Percentiles rank a stretch among this genome's conserved stretches.
Evolutionary conservation across 2,888 invertebrate species (phyloP).

Genomic region (Aspidapion aeneum): DNA sequence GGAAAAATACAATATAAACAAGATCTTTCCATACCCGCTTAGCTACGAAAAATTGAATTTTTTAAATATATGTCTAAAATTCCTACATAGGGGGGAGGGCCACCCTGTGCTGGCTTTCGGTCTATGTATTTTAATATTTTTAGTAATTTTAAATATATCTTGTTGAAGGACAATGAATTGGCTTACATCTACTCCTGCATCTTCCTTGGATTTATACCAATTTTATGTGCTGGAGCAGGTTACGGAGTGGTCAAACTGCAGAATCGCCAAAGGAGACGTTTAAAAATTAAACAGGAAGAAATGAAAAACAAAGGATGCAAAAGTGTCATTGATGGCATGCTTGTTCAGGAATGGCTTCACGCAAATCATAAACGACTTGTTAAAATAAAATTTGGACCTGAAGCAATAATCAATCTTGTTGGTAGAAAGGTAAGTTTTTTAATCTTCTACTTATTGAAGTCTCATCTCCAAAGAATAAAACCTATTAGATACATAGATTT

Average conservation of each 20-base stretch:
- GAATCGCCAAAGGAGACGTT: conserved; percentile 74
- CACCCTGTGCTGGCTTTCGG: too few species aligned
- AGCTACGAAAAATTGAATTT: too few species aligned
- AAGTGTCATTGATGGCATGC: conserved; percentile 85
- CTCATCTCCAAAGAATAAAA: too few species aligned
- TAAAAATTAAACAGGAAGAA: conserved; percentile 82
- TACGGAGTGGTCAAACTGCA: conserved; percentile 91
- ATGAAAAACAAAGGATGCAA: conserved; percentile 50
- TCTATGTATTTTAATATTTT: too few species aligned
- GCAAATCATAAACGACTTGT: conserved; percentile 87
- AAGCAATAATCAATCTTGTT: conserved; percentile 79
- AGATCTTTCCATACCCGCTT: too few species aligned
- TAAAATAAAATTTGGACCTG: conserved; percentile 87
- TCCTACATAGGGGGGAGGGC: too few species aligned
- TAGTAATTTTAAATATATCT: too few species aligned
- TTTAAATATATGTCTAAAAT: too few species aligned
- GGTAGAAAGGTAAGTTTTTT: conserved; percentile 69
- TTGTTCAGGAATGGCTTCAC: conserved; percentile 92
- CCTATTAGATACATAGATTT: too few species aligned
- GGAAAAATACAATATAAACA: too few species aligned
- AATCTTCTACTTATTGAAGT: background rate
- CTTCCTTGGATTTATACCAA: conserved; percentile 87
- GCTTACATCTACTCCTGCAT: conserved; percentile 96
- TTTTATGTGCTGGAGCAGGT: conserved; percentile 86
- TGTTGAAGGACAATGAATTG: conserved; percentile 88